Base-by-base conservation (phyloP, 1,140 invertebrate species). In the Danaus melanippus region DNA sequence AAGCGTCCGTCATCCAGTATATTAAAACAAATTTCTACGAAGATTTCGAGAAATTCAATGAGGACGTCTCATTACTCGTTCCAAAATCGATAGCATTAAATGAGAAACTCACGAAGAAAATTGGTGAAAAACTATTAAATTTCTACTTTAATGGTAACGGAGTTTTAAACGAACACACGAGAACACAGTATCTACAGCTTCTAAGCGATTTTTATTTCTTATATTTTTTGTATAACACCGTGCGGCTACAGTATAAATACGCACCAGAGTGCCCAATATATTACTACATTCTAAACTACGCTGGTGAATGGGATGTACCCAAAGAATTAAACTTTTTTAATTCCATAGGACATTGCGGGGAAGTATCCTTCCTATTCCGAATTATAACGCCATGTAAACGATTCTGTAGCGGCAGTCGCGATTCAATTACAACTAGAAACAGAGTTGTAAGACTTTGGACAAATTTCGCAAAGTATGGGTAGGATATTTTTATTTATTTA, bases 391-490 rank as follows among this genome's bases (percentile, higher is more conserved):
- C 62, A 50, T 58, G 67, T 40, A 51, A 56, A 0, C 42, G 15
- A 32, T 53, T 57, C 32, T 80, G 64, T 43, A 74, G 74, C 60
- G 79, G 79, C 11, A 78, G 69, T 56, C 56, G 73, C 11, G 79
- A 84, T 46, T 80, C 79, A n/a, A 58, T 81, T 2, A 67, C 17
- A 21, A 84, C 75, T 5, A 75, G 77, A 60, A 75, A 55, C 0
- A 74, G 71, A 66, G 64, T 84, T 10, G 48, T 78, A 3, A 84
- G 75, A 63, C 72, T 86, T 71, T 86, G 84, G 84, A 86, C 81
- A 2, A 86, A 86, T 69, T 86, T 86, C 67, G 79, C 84, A 12
- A 84, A 79, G 76, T 79, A 71, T 63, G 72, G 80, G 84, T 84
- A 74, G 67, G 68, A 46, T n/a, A n/a, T 12, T 40, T 46, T 15